phyloP scores from a whole-genome alignment of 2,888 invertebrate genomes.

The Alentia gelatinosa region DNA sequence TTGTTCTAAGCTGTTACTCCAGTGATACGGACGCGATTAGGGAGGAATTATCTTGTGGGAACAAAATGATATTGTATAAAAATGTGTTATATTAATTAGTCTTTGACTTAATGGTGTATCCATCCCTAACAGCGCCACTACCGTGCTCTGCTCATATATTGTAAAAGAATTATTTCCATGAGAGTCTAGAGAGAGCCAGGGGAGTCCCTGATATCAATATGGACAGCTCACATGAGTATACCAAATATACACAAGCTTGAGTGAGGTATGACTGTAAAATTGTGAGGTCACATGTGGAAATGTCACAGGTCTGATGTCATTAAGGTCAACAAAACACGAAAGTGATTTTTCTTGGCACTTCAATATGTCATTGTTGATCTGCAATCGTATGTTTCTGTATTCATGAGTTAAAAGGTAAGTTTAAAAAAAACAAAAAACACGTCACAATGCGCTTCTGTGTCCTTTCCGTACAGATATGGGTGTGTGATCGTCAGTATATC shows the following conservation, averaged over 20 bases:
- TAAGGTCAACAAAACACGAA: background rate
- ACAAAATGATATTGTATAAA: conserved; percentile 16
- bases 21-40: background rate
- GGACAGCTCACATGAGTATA: background rate
- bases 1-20: background rate
- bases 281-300: conserved; percentile 7
- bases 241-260: conserved; percentile 12
- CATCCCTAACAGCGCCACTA: background rate
- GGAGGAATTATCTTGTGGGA: background rate
- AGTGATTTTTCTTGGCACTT: background rate
- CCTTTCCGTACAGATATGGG: background rate
- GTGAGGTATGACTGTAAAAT: background rate
- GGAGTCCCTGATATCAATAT: background rate
- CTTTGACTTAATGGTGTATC: background rate
- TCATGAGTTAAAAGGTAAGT: background rate
- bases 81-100: conserved; percentile 27
- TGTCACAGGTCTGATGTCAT: background rate
- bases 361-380: background rate
- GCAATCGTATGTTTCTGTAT: background rate
- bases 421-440: background rate
- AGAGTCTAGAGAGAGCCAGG: background rate
- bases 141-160: background rate
- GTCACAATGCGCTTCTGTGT: background rate
- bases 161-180: background rate
- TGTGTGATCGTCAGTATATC: background rate